These are phyloP conservation scores for Psilopogon haemacephalus DNA, from an alignment of 2,113 vertebrate species.

Conservation along the genomic window DNA sequence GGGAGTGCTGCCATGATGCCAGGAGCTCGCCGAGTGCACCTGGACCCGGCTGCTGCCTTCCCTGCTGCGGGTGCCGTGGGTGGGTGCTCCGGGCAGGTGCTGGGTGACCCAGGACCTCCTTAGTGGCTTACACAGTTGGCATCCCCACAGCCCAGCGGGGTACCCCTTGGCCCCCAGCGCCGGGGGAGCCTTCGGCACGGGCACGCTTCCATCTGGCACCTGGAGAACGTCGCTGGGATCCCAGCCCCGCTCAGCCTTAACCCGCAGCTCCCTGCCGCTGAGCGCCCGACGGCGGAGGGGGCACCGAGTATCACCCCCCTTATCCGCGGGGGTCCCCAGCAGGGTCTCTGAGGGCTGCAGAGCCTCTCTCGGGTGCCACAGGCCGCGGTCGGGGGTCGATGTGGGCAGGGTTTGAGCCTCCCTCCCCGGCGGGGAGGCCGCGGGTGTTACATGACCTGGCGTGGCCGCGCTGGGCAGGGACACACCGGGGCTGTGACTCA, in stretches of 20 bases:
- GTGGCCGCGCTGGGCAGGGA: conserved; percentile 41
- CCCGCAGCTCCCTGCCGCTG: background rate
- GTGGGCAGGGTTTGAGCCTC: background rate
- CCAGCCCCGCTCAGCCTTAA: conserved; percentile 44
- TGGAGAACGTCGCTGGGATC: conserved; percentile 61
- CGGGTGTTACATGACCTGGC: conserved; percentile 25
- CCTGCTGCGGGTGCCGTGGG: background rate
- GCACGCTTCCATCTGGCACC: conserved; percentile 60
- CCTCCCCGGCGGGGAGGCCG: background rate
- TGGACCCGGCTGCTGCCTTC: background rate
- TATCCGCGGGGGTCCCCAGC: background rate
- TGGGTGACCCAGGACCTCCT: background rate
- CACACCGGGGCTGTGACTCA: conserved; percentile 34
- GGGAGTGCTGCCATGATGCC: background rate
- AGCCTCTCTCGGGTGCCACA: rapidly evolving
- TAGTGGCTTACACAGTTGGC: rapidly evolving
- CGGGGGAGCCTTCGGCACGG: conserved; percentile 44
- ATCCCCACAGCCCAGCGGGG: background rate
- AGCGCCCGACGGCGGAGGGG: background rate
- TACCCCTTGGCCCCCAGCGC: background rate
- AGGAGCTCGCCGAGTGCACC: background rate
- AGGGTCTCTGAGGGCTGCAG: background rate
- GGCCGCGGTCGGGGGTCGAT: background rate
- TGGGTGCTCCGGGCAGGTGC: background rate
- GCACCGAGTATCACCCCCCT: background rate